Percentiles rank a stretch among this genome's conserved stretches.
Conservation (phyloP, 2,797 vertebrate genomes). For the Ciconia nigra region DNA sequence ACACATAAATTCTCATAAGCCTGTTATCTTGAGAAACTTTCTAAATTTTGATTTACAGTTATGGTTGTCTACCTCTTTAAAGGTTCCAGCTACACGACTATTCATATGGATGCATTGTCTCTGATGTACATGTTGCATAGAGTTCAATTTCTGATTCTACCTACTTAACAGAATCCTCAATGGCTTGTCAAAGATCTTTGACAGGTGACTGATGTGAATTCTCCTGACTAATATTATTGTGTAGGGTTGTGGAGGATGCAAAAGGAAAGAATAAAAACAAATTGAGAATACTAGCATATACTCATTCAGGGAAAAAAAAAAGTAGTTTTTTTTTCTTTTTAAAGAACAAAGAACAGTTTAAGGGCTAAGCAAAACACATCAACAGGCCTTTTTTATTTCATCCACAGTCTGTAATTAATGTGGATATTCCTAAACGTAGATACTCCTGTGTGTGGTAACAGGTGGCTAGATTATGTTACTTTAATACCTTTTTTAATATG, state of each 20-base stretch:
- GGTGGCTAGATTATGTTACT: background rate
- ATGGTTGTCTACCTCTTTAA: background rate
- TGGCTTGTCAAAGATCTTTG: background rate
- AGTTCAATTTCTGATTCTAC: background rate
- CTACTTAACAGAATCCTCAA: background rate
- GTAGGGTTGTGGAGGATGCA: background rate
- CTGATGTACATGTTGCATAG: background rate
- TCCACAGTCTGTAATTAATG: background rate
- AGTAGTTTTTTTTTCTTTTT: background rate
- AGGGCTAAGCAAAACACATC: background rate
- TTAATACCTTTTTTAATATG: background rate
- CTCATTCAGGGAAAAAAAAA: background rate
- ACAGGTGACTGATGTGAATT: background rate
- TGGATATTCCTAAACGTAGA: background rate
- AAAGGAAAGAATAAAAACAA: background rate
- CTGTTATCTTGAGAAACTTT: background rate
- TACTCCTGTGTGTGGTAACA: background rate
- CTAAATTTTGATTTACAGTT: background rate
- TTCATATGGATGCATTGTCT: background rate
- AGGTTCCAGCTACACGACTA: background rate
- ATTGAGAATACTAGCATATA: background rate
- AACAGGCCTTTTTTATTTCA: background rate
- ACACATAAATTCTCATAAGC: background rate
- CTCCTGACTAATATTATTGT: background rate
- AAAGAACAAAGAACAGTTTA: background rate